Conservation (phyloP, 2,888 invertebrate species). For the Bedellia somnulentella region DNA sequence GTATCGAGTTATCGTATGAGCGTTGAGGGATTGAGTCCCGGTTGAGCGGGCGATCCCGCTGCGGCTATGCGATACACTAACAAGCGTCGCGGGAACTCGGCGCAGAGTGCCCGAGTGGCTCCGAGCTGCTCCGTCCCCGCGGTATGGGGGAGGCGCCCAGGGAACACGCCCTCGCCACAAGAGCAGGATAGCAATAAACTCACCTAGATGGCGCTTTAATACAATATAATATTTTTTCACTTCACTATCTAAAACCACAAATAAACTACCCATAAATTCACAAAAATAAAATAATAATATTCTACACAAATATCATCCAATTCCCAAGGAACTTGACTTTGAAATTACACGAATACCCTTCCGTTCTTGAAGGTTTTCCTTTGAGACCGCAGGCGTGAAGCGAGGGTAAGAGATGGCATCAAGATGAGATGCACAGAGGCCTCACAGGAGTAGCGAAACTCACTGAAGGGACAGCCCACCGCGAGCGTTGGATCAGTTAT, state of each 20-base stretch:
- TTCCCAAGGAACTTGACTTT: too few species aligned
- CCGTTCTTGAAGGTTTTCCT: constrained; percentile 32
- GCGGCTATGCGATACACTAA: constrained; percentile 60
- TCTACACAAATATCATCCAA: too few species aligned
- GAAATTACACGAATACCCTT: too few species aligned
- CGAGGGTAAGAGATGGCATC: constrained; percentile 39
- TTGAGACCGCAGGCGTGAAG: constrained; percentile 28
- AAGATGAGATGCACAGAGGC: constrained; percentile 37
- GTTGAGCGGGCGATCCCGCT: constrained; percentile 59
- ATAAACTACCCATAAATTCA: too few species aligned
- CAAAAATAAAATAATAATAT: too few species aligned
- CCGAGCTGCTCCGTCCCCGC: constrained; percentile 58
- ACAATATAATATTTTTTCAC: background rate
- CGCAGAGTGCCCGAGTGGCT: constrained; percentile 54
- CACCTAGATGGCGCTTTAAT: constrained; percentile 5
- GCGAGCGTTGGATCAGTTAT: constrained; percentile 43
- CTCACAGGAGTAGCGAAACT: constrained; percentile 37
- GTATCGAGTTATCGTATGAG: constrained; percentile 55
- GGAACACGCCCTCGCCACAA: constrained; percentile 62
- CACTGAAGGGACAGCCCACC: constrained; percentile 44
- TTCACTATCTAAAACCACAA: background rate
- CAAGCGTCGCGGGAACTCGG: constrained; percentile 57
- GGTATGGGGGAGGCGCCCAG: constrained; percentile 54
- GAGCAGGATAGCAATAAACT: constrained; percentile 52
- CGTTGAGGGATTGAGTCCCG: constrained; percentile 53